phyloP scores from a whole-genome alignment of 2,113 vertebrate species.

The Sylvia atricapilla region DNA sequence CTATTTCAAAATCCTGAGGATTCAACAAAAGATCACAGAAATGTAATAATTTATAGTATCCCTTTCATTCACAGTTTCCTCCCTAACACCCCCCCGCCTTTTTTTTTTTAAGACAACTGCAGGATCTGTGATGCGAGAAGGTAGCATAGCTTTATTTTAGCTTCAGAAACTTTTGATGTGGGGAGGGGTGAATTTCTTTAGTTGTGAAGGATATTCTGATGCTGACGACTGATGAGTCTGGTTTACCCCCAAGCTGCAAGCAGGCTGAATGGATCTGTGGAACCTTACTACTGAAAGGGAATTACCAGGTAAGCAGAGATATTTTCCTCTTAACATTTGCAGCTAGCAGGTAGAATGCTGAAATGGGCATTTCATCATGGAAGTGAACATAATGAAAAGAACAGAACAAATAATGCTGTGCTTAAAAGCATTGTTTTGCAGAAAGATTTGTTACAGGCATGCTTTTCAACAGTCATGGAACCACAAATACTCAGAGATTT shows the following conservation, averaged over 20 bases:
- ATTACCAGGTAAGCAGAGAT: slow-evolving; percentile 46
- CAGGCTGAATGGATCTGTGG: slow-evolving; percentile 56
- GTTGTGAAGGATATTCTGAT: not conserved
- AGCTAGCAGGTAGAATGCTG: slow-evolving; percentile 12
- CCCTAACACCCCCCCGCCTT: rapidly evolving
- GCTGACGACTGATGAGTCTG: slow-evolving; percentile 29
- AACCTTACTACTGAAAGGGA: slow-evolving; percentile 49
- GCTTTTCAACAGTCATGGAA: not conserved
- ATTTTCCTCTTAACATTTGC: slow-evolving; percentile 6
- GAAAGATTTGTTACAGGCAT: not conserved
- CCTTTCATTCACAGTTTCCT: not conserved
- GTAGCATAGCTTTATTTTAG: not conserved
- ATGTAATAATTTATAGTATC: not conserved
- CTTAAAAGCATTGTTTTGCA: not conserved
- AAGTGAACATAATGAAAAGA: not conserved
- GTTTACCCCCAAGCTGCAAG: slow-evolving; percentile 57
- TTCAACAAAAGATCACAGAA: not conserved
- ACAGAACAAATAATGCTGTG: not conserved
- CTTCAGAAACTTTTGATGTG: not conserved
- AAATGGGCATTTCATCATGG: not conserved
- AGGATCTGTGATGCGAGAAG: not conserved
- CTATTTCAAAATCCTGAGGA: not conserved
- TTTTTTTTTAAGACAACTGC: not conserved
- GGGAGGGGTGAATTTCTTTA: not conserved
- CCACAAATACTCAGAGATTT: not conserved